phyloP scores from a whole-genome alignment of 1,140 invertebrate species.

The Macrobrachium rosenbergii region DNA sequence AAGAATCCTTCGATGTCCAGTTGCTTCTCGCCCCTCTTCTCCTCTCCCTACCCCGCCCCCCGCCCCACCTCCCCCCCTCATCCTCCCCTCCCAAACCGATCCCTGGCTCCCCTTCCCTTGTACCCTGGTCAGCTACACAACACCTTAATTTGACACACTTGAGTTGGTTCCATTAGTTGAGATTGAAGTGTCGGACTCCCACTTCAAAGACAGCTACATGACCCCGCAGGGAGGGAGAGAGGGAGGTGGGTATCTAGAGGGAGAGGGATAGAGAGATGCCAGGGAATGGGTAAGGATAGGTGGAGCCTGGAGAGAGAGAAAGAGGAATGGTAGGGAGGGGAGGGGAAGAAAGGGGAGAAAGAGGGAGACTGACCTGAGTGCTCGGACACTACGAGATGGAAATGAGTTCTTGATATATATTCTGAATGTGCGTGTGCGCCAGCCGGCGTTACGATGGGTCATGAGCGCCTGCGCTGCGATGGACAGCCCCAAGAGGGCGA shows the following conservation, averaged over 20 bases:
- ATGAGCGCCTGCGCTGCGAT: too few relatives aligned
- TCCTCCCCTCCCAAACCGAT: too few relatives aligned
- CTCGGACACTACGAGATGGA: too few relatives aligned
- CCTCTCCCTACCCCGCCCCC: not conserved
- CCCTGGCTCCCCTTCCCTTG: conserved; percentile 11
- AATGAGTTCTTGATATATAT: too few relatives aligned
- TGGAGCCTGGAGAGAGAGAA: not conserved
- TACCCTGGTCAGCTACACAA: conserved; percentile 58
- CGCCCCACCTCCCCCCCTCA: not conserved
- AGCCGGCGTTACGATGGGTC: too few relatives aligned
- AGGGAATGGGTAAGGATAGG: not conserved
- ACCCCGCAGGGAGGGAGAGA: conserved; percentile 23
- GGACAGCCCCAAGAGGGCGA: not conserved
- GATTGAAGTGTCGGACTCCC: conserved; percentile 59
- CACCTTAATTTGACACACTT: conserved; percentile 63
- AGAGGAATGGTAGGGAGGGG: not conserved
- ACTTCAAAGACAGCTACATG: conserved; percentile 63
- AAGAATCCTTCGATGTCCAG: too few relatives aligned
- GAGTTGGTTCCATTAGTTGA: conserved; percentile 62
- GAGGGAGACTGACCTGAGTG: not conserved
- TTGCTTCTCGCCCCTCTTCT: not conserved
- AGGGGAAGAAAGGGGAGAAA: not conserved
- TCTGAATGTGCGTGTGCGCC: too few relatives aligned
- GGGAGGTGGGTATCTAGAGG: not conserved
- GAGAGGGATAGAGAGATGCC: not conserved